Evolutionary conservation across 2,797 vertebrate species (phyloP).

Genomic region (Eospalax fontanierii): DNA sequence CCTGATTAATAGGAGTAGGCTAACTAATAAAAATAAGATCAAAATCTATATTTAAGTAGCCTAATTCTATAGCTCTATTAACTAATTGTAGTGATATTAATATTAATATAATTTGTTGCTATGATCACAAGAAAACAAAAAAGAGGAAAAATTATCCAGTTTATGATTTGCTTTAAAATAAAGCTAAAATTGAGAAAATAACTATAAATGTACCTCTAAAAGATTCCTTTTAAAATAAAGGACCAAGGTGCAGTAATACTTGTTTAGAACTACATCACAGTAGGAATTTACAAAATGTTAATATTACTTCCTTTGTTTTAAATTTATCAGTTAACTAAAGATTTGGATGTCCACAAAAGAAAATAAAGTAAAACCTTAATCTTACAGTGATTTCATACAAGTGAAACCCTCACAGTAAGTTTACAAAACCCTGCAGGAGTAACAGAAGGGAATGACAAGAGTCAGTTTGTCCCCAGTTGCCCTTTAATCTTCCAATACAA

Average conservation of each 20-base stretch:
- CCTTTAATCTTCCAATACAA: neutral
- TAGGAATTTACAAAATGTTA: constrained; percentile 44
- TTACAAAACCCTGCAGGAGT: neutral
- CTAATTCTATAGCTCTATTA: constrained; percentile 7
- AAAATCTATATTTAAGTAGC: constrained; percentile 34
- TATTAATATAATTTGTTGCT: constrained; percentile 33
- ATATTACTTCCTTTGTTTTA: constrained; percentile 56
- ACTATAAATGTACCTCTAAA: neutral
- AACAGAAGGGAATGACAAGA: neutral
- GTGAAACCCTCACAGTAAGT: neutral
- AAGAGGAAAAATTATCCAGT: neutral
- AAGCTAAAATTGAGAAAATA: constrained; percentile 38
- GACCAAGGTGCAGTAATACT: neutral
- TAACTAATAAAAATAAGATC: too few species aligned
- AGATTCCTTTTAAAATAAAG: constrained; percentile 29
- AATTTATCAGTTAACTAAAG: constrained; percentile 39
- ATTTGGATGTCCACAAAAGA: neutral
- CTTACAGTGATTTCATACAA: neutral
- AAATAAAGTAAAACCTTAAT: constrained; percentile 21
- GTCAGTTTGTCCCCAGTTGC: neutral
- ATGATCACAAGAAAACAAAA: constrained; percentile 37
- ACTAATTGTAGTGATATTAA: neutral
- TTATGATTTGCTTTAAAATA: constrained; percentile 21
- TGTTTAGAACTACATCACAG: neutral
- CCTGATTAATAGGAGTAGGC: constrained; percentile 41